A percentile compares a stretch with the other conserved stretches of the same genome.
These are phyloP conservation scores for Antheraea assamensis DNA, from an alignment of 2,888 invertebrate genomes.

Conservation along the genomic window DNA sequence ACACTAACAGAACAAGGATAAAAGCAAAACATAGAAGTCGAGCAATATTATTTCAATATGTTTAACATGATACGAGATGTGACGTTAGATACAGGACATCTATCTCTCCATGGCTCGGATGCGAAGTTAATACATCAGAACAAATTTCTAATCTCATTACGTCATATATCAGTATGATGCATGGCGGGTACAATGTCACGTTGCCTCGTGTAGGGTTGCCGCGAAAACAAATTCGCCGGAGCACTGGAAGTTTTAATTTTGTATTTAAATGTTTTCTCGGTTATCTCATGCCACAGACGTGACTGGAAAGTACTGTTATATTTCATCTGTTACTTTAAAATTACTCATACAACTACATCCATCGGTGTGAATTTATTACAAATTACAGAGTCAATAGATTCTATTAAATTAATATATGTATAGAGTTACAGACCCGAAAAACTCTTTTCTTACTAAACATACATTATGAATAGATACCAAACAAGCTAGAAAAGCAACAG, in stretches of 20 bases:
- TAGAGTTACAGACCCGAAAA: too few species aligned
- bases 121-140: slow-evolving; percentile 17
- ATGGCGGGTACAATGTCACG: slow-evolving; percentile 43
- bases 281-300: background rate
- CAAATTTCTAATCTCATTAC: slow-evolving; percentile 51
- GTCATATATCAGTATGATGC: slow-evolving; percentile 54
- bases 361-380: background rate
- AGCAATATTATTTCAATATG: background rate
- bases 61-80: background rate
- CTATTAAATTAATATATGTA: too few species aligned
- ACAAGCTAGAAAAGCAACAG: too few species aligned
- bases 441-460: background rate
- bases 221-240: background rate
- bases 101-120: background rate
- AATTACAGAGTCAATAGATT: background rate
- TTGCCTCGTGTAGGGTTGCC: slow-evolving; percentile 14
- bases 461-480: background rate
- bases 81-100: background rate
- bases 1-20: background rate
- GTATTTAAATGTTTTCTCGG: background rate
- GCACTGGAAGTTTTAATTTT: background rate
- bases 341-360: background rate
- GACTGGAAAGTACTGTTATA: background rate
- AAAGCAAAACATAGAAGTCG: background rate
- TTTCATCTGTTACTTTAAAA: background rate